Conservation (phyloP, 2,797 vertebrate species). For the Euthynnus affinis region DNA sequence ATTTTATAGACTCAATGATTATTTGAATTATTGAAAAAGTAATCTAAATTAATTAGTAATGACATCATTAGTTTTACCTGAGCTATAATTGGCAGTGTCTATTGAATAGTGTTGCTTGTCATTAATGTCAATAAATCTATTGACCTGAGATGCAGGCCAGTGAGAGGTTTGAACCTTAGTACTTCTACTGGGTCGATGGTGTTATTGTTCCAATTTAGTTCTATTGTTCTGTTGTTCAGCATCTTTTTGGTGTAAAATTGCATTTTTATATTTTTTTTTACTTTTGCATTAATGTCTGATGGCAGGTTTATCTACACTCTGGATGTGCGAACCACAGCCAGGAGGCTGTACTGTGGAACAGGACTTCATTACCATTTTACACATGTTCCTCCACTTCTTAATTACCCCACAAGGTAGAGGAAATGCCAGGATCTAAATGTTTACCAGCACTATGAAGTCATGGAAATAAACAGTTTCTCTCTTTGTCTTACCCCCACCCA, state of each 20-base stretch:
- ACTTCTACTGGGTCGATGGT: slow-evolving; percentile 14
- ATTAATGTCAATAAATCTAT: slow-evolving; percentile 54
- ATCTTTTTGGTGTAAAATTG: slow-evolving; percentile 6
- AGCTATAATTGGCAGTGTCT: slow-evolving; percentile 31
- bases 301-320: slow-evolving; percentile 36
- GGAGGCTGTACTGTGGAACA: slow-evolving; percentile 65
- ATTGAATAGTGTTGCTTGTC: slow-evolving; percentile 5
- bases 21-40: neutral
- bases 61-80: slow-evolving; percentile 20
- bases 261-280: slow-evolving; percentile 18
- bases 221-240: slow-evolving; percentile 27
- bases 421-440: slow-evolving; percentile 76
- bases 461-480: slow-evolving; percentile 74
- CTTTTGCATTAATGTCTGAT: slow-evolving; percentile 34
- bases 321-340: slow-evolving; percentile 52
- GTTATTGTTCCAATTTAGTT: slow-evolving; percentile 12
- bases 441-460: slow-evolving; percentile 72
- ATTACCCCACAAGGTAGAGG: slow-evolving; percentile 76
- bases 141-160: slow-evolving; percentile 19
- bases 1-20: neutral
- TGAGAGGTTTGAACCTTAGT: slow-evolving; percentile 33
- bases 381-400: slow-evolving; percentile 72
- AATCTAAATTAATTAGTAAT: neutral
- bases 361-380: slow-evolving; percentile 80
- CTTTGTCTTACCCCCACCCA: slow-evolving; percentile 7